Conservation (phyloP, 2,888 invertebrate species). For the Brenthis hecate region DNA sequence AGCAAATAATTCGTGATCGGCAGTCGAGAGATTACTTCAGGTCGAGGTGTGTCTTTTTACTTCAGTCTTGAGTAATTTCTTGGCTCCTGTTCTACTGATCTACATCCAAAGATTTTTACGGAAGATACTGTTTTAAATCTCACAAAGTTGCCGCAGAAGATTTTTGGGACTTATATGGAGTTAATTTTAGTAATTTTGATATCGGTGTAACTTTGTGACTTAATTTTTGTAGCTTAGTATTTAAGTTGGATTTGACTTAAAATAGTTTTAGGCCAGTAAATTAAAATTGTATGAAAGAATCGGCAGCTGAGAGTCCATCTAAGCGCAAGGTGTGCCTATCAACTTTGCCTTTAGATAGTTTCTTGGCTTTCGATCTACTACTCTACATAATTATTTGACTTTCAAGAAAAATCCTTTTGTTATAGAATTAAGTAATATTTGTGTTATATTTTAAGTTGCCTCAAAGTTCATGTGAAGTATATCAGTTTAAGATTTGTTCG, state of each 20-base stretch:
- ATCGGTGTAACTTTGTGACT: too few relatives aligned
- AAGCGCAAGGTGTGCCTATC: conserved; percentile 8
- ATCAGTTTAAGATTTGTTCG: too few relatives aligned
- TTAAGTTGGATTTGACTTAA: too few relatives aligned
- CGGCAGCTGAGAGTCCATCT: conserved; percentile 18
- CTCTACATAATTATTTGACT: background rate
- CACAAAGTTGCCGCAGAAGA: background rate
- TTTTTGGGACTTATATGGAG: background rate
- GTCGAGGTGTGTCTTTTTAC: conserved; percentile 20
- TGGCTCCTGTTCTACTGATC: conserved; percentile 20
- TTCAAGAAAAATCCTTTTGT: too few relatives aligned
- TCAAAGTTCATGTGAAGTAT: too few relatives aligned
- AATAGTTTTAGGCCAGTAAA: too few relatives aligned
- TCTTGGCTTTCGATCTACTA: conserved; percentile 5
- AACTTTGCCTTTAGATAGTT: conserved; percentile 24
- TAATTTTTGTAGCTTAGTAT: too few relatives aligned
- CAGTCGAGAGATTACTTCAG: conserved; percentile 24
- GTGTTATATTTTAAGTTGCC: too few relatives aligned
- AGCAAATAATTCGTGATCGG: conserved; percentile 2
- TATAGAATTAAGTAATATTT: background rate
- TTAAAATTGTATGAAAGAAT: too few relatives aligned
- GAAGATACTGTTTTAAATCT: background rate
- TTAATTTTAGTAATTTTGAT: too few relatives aligned
- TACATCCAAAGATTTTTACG: background rate
- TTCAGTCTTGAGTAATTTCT: conserved; percentile 23